A percentile compares a stretch with the other conserved stretches of the same genome.
phyloP scores from a whole-genome alignment of 1,140 invertebrate species.

The Anastrepha obliqua region DNA sequence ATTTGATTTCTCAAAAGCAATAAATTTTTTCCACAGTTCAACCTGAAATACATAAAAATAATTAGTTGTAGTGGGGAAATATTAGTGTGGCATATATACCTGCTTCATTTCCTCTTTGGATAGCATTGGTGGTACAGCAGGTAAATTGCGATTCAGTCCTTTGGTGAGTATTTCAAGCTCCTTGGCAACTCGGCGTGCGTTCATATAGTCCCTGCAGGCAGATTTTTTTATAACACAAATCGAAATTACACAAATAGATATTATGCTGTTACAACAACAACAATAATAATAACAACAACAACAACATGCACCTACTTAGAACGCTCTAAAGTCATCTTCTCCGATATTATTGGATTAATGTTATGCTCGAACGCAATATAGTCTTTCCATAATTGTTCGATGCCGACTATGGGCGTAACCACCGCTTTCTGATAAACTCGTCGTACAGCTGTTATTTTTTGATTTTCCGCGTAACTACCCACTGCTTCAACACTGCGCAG shows the following conservation, averaged over 20 bases:
- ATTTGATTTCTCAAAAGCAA: slow-evolving; percentile 97
- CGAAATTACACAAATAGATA: neutral
- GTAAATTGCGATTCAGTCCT: slow-evolving; percentile 94
- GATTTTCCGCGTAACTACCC: slow-evolving; percentile 99
- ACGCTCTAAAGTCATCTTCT: slow-evolving; percentile 77
- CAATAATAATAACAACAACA: too few species aligned
- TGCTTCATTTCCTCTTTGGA: slow-evolving; percentile 95
- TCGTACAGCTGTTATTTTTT: slow-evolving; percentile 97
- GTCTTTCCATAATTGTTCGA: slow-evolving; percentile 99
- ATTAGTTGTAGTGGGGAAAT: neutral
- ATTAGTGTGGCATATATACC: slow-evolving; percentile 75
- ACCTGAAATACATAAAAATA: slow-evolving; percentile 78
- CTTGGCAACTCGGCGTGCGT: slow-evolving; percentile 95
- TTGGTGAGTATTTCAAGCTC: slow-evolving; percentile 96
- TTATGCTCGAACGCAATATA: slow-evolving; percentile 96
- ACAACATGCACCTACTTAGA: slow-evolving; percentile 65
- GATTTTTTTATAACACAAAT: neutral
- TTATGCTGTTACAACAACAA: neutral
- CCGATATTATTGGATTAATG: slow-evolving; percentile 96
- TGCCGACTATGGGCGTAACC: slow-evolving; percentile 97
- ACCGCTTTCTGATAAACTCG: slow-evolving; percentile 97
- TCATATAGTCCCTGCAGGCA: slow-evolving; percentile 92
- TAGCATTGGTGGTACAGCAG: slow-evolving; percentile 94
- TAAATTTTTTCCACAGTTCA: slow-evolving; percentile 99
- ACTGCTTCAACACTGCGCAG: slow-evolving; percentile 98